Evolutionary conservation across 2,113 vertebrate species (phyloP), one percentile per base, ranked within the genome.

Genomic region (Calypte anna): DNA sequence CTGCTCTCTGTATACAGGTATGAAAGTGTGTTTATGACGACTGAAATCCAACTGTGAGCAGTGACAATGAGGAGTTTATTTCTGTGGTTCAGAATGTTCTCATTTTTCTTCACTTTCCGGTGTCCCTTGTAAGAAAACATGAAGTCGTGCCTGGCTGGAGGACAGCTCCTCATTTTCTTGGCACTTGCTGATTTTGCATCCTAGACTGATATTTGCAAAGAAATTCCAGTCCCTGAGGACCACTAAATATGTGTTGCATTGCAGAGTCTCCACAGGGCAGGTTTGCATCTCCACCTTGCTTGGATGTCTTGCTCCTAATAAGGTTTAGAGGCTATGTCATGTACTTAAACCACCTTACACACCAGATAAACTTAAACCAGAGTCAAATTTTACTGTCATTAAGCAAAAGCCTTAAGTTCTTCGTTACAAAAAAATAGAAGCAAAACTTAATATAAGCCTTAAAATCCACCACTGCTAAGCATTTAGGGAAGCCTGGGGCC

Each of bases 111-210:
- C 86, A 28, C 43, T 90, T 73, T 82, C 59, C 80, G 66, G 5
- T 51, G 76, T 80, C 88, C 72, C 38, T 82, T 83, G 86, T 68
- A 74, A 94, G 91, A 86, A 75, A 92, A 53, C 80, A 90, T 1
- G 25, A 90, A n/a, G 75, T 83, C 0, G 6, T 94, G 82, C 76
- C 77, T 91, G 76, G 88, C 81, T 91, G 74, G 73, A 93, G 76
- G 76, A 77, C 83, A 86, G 23, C 59, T 93, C 48, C 33, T 91
- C 88, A 94, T 95, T 95, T 86, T 93, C 88, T 94, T 96, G 92
- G 64, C 90, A 78, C 33, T 86, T 81, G 79, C 18, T 88, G 63
- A 23, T 93, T 94, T 94, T 82, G 23, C 33, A 88, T 77, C 82
- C 86, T 74, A 77, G 67, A 55, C 59, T 70, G n/a, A 77, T 70